These are phyloP conservation scores for Oryctolagus cuniculus DNA, from an alignment of 2,113 vertebrate species.

Conservation along the genomic window DNA sequence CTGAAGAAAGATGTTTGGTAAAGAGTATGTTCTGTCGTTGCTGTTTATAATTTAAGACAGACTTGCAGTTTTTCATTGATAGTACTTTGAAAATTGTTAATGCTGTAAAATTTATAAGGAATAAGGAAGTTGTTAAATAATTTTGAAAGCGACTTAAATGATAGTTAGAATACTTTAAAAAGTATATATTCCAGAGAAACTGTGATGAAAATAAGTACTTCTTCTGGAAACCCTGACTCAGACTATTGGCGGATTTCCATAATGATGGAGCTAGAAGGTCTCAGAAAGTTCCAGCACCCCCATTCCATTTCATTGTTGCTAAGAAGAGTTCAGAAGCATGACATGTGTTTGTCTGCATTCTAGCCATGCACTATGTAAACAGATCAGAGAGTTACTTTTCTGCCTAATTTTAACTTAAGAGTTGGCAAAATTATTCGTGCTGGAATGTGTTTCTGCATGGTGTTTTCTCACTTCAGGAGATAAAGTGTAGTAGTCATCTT, in stretches of 20 bases:
- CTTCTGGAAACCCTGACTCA: slow-evolving; percentile 52
- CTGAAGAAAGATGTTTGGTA: slow-evolving; percentile 15
- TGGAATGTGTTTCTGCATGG: slow-evolving; percentile 48
- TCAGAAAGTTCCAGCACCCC: background rate
- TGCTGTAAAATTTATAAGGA: slow-evolving; percentile 46
- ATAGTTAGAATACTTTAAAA: slow-evolving; percentile 54
- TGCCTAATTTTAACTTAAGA: slow-evolving; percentile 40
- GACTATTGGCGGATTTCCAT: slow-evolving; percentile 17
- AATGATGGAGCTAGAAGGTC: background rate
- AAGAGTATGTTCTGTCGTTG: background rate
- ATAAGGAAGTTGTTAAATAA: slow-evolving; percentile 47
- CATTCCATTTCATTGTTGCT: background rate
- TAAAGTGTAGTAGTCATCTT: slow-evolving; percentile 45
- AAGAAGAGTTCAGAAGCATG: background rate
- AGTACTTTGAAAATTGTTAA: slow-evolving; percentile 59
- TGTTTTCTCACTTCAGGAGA: slow-evolving; percentile 53
- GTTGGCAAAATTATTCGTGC: slow-evolving; percentile 44
- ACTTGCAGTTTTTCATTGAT: slow-evolving; percentile 21
- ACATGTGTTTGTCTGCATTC: background rate
- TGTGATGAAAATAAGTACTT: slow-evolving; percentile 48
- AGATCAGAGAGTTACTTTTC: slow-evolving; percentile 36
- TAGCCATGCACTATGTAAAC: slow-evolving; percentile 3
- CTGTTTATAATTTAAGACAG: slow-evolving; percentile 52
- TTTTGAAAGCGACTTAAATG: slow-evolving; percentile 55
- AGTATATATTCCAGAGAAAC: slow-evolving; percentile 35